Conservation (phyloP, 2,113 vertebrate genomes). For the Junco hyemalis region DNA sequence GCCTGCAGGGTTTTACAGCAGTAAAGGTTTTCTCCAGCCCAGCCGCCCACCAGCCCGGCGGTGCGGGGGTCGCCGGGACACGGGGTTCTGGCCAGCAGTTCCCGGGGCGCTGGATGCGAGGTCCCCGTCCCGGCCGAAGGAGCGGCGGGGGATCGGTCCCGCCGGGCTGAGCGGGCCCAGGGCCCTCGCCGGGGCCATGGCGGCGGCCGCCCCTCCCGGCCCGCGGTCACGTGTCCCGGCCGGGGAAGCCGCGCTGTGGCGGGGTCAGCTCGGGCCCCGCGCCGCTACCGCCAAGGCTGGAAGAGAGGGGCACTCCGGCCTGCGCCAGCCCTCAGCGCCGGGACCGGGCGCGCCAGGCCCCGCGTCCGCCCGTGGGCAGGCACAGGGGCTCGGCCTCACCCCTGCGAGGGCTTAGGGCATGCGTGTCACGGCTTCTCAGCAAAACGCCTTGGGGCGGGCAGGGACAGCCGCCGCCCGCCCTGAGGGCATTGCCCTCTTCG, state of each 20-base stretch:
- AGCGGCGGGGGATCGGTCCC: accelerated
- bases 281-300: conserved; percentile 71
- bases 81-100: background rate
- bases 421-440: accelerated
- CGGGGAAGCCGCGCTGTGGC: conserved; percentile 86
- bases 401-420: accelerated
- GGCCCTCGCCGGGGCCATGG: background rate
- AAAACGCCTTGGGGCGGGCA: background rate
- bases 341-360: accelerated
- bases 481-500: too few relatives aligned
- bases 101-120: accelerated
- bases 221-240: conserved; percentile 36
- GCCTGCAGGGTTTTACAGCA: background rate
- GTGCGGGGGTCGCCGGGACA: background rate
- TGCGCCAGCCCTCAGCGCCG: background rate
- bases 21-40: background rate
- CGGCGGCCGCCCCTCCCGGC: background rate
- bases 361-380: background rate
- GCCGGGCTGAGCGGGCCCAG: accelerated
- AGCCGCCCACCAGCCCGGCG: background rate
- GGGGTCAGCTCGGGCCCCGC: conserved; percentile 82
- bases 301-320: conserved; percentile 65
- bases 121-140: background rate
- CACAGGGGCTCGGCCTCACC: background rate
- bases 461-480: background rate